These are phyloP conservation scores for Spea multiplicata DNA, from an alignment of 2,113 vertebrate species.

Conservation along the genomic window DNA sequence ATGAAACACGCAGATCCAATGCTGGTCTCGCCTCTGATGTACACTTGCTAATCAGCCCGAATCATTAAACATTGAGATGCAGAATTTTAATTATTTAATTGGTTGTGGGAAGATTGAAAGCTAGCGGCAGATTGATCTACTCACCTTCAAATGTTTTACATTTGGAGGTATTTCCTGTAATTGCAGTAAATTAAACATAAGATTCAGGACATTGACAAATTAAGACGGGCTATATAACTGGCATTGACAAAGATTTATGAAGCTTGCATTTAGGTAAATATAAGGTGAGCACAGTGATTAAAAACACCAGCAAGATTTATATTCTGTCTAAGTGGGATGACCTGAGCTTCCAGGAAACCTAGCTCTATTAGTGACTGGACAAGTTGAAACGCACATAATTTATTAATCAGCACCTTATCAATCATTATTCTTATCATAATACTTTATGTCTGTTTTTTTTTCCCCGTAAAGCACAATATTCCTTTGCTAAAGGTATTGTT, in stretches of 20 bases:
- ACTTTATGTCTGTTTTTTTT: too few relatives aligned
- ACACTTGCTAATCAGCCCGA: conserved; percentile 18
- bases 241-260: conserved; percentile 38
- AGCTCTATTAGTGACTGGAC: background rate
- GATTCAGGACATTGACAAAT: conserved; percentile 31
- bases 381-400: too few relatives aligned
- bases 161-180: conserved; percentile 34
- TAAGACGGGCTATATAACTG: conserved; percentile 22
- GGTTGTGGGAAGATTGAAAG: background rate
- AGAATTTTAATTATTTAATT: conserved; percentile 37
- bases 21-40: conserved; percentile 28
- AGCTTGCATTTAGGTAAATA: conserved; percentile 21
- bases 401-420: too few relatives aligned
- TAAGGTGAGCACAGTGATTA: conserved; percentile 2
- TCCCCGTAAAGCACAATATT: too few relatives aligned
- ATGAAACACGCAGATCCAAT: conserved; percentile 23
- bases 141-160: conserved; percentile 15
- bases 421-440: too few relatives aligned
- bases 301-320: conserved; percentile 16
- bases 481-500: too few relatives aligned
- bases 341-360: background rate
- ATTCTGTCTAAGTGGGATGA: background rate
- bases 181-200: conserved; percentile 41
- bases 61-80: conserved; percentile 36
- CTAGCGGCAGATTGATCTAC: conserved; percentile 32